These are phyloP conservation scores for Oryzaephilus surinamensis DNA, from an alignment of 1,140 invertebrate genomes.

Conservation along the genomic window DNA sequence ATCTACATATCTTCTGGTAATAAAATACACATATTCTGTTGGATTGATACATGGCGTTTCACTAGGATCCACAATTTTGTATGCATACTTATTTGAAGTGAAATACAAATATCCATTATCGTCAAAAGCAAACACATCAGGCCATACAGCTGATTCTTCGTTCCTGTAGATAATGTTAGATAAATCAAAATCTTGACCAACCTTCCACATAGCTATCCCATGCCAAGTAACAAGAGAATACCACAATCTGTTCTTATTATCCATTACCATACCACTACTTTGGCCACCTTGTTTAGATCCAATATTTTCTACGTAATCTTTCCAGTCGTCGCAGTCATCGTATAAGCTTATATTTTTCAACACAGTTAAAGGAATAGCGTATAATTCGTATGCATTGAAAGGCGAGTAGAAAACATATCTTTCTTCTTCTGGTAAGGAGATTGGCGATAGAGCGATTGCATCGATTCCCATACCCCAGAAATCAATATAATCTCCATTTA, in stretches of 20 bases:
- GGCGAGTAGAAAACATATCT: too few species aligned
- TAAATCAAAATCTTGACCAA: slow-evolving; percentile 33
- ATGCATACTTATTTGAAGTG: slow-evolving; percentile 54
- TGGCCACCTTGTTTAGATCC: slow-evolving; percentile 51
- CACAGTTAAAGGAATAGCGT: too few species aligned
- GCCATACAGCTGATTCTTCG: slow-evolving; percentile 56
- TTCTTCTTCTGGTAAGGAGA: too few species aligned
- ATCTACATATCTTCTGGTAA: too few species aligned
- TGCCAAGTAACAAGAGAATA: slow-evolving; percentile 53
- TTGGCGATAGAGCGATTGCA: slow-evolving; percentile 54
- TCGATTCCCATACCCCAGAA: too few species aligned
- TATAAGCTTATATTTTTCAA: too few species aligned
- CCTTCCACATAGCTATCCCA: slow-evolving; percentile 57
- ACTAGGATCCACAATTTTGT: too few species aligned
- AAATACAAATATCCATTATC: slow-evolving; percentile 50
- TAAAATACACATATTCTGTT: too few species aligned
- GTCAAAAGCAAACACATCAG: slow-evolving; percentile 59
- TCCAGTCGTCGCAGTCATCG: slow-evolving; percentile 23
- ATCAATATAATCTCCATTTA: slow-evolving; percentile 44
- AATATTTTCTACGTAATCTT: slow-evolving; percentile 38
- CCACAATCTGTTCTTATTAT: slow-evolving; percentile 51
- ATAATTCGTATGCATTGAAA: too few species aligned
- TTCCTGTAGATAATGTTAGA: slow-evolving; percentile 51
- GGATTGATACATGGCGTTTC: too few species aligned
- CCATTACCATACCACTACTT: slow-evolving; percentile 57